Percentiles rank a stretch among this genome's conserved stretches.
These are phyloP conservation scores for Petrocephalus sullivani DNA, from an alignment of 2,797 vertebrate species.

Conservation along the genomic window DNA sequence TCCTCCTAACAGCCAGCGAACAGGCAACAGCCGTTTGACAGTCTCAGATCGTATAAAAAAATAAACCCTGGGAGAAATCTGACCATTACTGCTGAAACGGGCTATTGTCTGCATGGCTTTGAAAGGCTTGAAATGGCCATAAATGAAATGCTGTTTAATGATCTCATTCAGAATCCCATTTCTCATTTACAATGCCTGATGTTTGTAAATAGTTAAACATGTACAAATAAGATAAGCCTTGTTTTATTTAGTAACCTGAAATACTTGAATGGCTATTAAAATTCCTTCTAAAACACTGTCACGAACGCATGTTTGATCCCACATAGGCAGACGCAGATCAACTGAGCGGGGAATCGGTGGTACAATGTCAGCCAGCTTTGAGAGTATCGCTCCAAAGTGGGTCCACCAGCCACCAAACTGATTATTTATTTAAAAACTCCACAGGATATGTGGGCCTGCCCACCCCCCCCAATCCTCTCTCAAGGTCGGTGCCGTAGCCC, in stretches of 20 bases:
- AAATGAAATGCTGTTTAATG: not conserved
- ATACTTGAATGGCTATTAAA: not conserved
- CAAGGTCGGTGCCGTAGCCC: not conserved
- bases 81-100: not conserved
- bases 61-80: not conserved
- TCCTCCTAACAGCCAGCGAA: not conserved
- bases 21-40: not conserved
- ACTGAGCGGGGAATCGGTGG: not conserved
- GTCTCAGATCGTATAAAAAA: not conserved
- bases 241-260: constrained; percentile 3
- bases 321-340: not conserved
- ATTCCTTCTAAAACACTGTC: not conserved
- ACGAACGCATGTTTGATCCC: not conserved
- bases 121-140: not conserved
- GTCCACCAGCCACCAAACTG: not conserved
- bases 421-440: constrained; percentile 23
- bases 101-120: not conserved
- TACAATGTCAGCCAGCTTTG: not conserved
- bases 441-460: constrained; percentile 10
- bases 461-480: not conserved
- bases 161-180: not conserved
- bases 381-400: not conserved
- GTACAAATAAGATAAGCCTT: not conserved
- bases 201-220: not conserved
- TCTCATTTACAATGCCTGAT: not conserved